Base-by-base conservation (phyloP, 2,888 invertebrate genomes). In the Hydropsyche betteni region DNA sequence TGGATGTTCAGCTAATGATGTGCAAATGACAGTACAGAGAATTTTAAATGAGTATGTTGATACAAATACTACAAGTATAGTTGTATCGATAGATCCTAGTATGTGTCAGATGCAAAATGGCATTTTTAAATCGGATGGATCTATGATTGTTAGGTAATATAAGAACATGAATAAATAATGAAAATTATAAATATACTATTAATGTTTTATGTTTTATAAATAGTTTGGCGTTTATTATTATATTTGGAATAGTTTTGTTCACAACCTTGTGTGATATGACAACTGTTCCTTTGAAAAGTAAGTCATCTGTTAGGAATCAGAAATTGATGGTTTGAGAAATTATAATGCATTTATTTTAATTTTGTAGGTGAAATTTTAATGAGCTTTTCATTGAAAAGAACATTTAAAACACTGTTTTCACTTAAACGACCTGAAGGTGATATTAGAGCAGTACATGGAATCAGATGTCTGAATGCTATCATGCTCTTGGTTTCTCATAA, bases 401-500 rank as follows among this genome's bases (percentile, higher is more conserved):
- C 92, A 81, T 80, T 88, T 7, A 83, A 83, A 73, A 87, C 88
- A 79, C 83, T 92, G 34, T 83, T 90, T 55, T 88, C 87, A 24
- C 82, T 87, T 14, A 83, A 86, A 58, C 84, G 87, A 55, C 81
- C 86, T 0, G 81, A 86, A 0, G 88, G 87, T 16, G 92, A 92
- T 80, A 90, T 92, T 68, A 85, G 88, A 71, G 86, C 89, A 0
- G 87, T 92, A 0, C 92, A 92, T 82, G 92, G 92, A 16, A 89
- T 92, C 52, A 84, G 92, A 76, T 89, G 89, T 76, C 80, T 92
- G 5, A 92, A 92, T 81, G 92, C 92, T 0, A 68, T 89, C 5
- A 87, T 91, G 86, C 82, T 92, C 76, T 82, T 92, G 7, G 81
- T 90, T 4, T 88, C 91, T 0, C 92, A 92, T 82, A 92, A 92